These are phyloP conservation scores for Epinephelus fuscoguttatus DNA, from an alignment of 2,113 vertebrate genomes.

Conservation along the genomic window DNA sequence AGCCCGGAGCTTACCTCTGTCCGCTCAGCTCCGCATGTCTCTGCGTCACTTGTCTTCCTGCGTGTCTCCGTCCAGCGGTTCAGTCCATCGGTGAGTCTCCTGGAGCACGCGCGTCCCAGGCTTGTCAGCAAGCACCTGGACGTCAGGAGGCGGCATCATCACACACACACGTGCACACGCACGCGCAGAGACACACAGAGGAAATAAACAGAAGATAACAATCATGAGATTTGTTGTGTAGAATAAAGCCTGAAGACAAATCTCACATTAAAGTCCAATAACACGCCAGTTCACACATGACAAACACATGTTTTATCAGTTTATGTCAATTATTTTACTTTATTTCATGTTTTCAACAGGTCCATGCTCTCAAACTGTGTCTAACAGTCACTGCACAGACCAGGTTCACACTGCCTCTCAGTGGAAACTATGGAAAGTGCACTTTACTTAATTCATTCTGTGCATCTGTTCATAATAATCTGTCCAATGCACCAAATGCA, in stretches of 20 bases:
- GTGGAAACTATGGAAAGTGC: constrained; percentile 35
- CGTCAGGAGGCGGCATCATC: constrained; percentile 40
- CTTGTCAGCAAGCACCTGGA: constrained; percentile 67
- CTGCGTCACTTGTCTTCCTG: constrained; percentile 1
- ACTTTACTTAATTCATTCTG: neutral
- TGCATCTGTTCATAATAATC: neutral
- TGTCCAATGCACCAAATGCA: too few species aligned
- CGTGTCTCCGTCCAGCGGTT: constrained; percentile 68
- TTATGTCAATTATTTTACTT: too few species aligned
- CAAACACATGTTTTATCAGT: too few species aligned
- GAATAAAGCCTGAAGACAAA: too few species aligned
- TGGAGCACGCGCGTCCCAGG: constrained; percentile 29
- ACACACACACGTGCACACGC: constrained; percentile 6
- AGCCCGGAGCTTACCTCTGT: constrained; percentile 35
- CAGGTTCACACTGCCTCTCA: constrained; percentile 31
- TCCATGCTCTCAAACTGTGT: neutral
- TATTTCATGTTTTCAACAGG: constrained; percentile 50
- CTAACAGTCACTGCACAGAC: neutral
- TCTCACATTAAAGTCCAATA: too few species aligned
- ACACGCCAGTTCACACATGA: too few species aligned
- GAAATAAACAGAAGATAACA: neutral
- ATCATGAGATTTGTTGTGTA: too few species aligned
- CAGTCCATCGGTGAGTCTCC: constrained; percentile 52
- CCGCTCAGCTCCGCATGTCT: constrained; percentile 41
- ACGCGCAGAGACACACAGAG: neutral